Evolutionary conservation across 2,113 vertebrate genomes (phyloP), one percentile per base, ranked within the genome.

Genomic region (Rhabdomys dilectus): DNA sequence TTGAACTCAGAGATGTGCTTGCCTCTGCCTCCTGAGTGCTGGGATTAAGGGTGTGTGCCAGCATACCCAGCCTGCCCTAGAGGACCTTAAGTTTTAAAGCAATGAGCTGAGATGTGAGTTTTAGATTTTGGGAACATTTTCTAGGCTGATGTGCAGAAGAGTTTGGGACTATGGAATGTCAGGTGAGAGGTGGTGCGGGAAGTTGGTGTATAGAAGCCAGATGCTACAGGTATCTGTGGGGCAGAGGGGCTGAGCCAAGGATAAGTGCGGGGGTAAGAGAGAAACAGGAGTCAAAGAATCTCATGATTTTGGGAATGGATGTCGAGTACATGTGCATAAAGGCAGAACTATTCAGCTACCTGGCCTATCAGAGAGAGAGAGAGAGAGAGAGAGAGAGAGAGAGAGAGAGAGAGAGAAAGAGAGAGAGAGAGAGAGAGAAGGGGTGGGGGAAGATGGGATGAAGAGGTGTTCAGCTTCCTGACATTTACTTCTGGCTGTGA

Each of bases 41-140:
- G 24, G 34, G 56, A 62, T 29, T 84, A 62, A 16, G 16, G 56
- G 9, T 0, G 0, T 84, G 81, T 0, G 7, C 81, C 24, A 29
- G n/a, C n/a, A 84, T 6, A 39, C n/a, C 13, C n/a, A 62, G n/a
- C 22, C 39, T 84, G 42, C 56, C 0, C 3, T 3, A 9, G 31
- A 91, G 53, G 12, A 39, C 42, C 77, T 95, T 76, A 94, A 16
- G 45, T 75, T 88, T 85, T 64, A 39, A 95, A 86, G 48, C 16
- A 86, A 72, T 21, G 10, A 66, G 42, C 39, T 45, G 31, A 64
- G 45, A 51, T 78, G 36, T 78, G 62, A 88, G 62, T 24, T 36
- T 72, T 77, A 77, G 29, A 62, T 53, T 91, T 85, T 51, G 66
- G 84, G 84, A 85, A 78, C 26, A 70, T 45, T 94, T 75, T 92